Conservation (phyloP, 2,888 invertebrate genomes). For the Netelia melanura region DNA sequence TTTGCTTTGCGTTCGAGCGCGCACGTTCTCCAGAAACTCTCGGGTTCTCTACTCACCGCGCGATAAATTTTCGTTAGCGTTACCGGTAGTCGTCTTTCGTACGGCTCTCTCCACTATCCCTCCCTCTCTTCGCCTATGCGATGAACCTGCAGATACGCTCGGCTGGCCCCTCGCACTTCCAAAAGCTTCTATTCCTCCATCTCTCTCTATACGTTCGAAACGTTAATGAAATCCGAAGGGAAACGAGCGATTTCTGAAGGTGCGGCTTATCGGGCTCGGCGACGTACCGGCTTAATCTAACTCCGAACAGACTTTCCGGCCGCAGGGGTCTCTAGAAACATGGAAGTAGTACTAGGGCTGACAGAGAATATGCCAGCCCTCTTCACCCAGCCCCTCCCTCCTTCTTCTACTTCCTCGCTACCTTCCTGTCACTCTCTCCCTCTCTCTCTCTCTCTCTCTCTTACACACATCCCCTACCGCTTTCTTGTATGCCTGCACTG, state of each 20-base stretch:
- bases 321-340: constrained; percentile 52
- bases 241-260: constrained; percentile 82
- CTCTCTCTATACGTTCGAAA: constrained; percentile 77
- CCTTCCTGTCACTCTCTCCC: constrained; percentile 8
- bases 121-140: constrained; percentile 14
- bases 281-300: constrained; percentile 80
- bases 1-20: constrained; percentile 8
- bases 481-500: constrained; percentile 11
- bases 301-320: constrained; percentile 80
- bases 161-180: constrained; percentile 4
- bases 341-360: constrained; percentile 18
- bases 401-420: constrained; percentile 14
- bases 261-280: constrained; percentile 80
- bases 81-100: not conserved
- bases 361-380: constrained; percentile 20
- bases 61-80: constrained; percentile 36
- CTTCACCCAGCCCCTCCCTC: not conserved
- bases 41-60: constrained; percentile 16
- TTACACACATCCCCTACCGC: not conserved
- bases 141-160: constrained; percentile 29
- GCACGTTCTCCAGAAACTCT: constrained; percentile 18
- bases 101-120: not conserved
- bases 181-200: constrained; percentile 31
- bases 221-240: constrained; percentile 83
- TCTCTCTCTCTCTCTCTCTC: constrained; percentile 14